These are phyloP conservation scores for Nephrocerus scutellatus DNA, from an alignment of 2,888 invertebrate species.

Conservation along the genomic window DNA sequence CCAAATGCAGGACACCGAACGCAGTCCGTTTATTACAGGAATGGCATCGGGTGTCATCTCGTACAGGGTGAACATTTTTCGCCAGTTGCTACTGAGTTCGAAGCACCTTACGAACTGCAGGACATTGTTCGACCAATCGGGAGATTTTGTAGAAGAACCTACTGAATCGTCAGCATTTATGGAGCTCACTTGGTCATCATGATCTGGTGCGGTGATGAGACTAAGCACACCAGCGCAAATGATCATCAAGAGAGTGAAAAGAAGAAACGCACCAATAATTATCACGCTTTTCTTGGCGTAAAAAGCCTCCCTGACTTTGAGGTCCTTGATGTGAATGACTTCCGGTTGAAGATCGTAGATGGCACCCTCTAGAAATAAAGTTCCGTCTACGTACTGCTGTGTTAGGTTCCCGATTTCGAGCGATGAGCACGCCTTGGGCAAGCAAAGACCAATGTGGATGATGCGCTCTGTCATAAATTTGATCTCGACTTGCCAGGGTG, in stretches of 20 bases:
- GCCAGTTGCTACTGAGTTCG: conserved; percentile 38
- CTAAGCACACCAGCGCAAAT: conserved; percentile 16
- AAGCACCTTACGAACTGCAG: conserved; percentile 40
- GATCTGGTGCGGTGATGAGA: too few species aligned
- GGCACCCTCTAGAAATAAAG: conserved; percentile 38
- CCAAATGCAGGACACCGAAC: conserved; percentile 46
- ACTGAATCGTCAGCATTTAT: not conserved
- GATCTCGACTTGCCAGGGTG: conserved; percentile 47
- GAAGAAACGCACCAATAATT: conserved; percentile 30
- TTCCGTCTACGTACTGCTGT: conserved; percentile 35
- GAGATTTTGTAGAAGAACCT: not conserved
- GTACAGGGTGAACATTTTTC: conserved; percentile 33
- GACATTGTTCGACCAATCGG: not conserved
- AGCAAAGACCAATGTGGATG: conserved; percentile 51
- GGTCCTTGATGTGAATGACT: conserved; percentile 44
- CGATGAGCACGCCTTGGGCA: conserved; percentile 49
- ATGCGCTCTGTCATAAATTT: conserved; percentile 47
- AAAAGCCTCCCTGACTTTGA: conserved; percentile 38
- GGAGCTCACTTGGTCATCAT: not conserved
- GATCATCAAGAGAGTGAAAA: conserved; percentile 32
- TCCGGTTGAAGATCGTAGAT: conserved; percentile 42
- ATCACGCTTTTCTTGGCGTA: conserved; percentile 39
- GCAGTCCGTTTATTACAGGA: conserved; percentile 44
- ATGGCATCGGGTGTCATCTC: conserved; percentile 34
- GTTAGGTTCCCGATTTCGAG: conserved; percentile 43